Base-by-base conservation (phyloP, 92 coral and sea anemone genomes). In the Paragorgia papillata region DNA sequence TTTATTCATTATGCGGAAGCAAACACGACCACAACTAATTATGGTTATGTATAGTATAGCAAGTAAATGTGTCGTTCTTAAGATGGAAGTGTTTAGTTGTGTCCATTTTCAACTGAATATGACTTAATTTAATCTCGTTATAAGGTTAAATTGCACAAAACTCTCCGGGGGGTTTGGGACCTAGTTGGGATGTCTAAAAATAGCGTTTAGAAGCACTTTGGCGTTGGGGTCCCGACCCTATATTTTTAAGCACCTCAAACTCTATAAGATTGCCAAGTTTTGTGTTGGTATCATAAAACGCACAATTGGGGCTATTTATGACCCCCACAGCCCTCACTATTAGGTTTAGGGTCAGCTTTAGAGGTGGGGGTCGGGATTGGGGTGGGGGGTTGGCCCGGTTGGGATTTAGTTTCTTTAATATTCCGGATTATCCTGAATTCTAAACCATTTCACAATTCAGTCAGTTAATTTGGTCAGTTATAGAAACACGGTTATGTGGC, bases 201-300 rank as follows among this genome's bases (percentile, higher is more conserved):
- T 46, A 19, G 21, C 10, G 57, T 66, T 76, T 76, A 14, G 62
- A 62, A 34, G 37, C 73, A 60, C 60, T 76, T 65, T 76, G 40
- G 58, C 73, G 60, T 46, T 60, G 82, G 82, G 82, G 82, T 76
- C 82, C 82, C 73, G 60, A 78, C 64, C 82, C 62, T 31, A 63
- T 78, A 24, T 78, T 63, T 44, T 78, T 78, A 21, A 78, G 63
- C 82, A 30, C 63, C 51, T 78, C 74, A 78, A 78, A 78, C 57
- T 60, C 43, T 30, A 77, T 57, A 40, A 27, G 31, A 25, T 33
- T 43, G 74, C 74, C 74, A 77, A 77, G 34, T 78, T 78, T 78
- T 51, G 43, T 12, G 43, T 12, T 37, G 12, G 43, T 37, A 37
- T 37, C 43, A 37, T 37, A 37, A 37, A 37, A 37, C 43, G 43